Evolutionary conservation across 1,140 invertebrate species (phyloP).

Genomic region (Drosophila eugracilis): DNA sequence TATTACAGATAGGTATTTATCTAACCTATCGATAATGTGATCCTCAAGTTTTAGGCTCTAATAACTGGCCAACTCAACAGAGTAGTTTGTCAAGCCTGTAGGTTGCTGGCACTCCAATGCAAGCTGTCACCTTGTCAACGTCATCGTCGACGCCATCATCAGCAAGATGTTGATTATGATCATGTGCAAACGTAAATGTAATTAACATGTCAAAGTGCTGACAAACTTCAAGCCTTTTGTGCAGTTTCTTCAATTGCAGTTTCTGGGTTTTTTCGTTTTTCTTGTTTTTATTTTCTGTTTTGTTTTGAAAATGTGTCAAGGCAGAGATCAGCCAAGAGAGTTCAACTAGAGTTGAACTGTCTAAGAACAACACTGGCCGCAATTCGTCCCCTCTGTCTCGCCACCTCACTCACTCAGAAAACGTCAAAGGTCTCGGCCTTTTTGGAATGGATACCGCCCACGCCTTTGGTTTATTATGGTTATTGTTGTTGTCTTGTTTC

Average conservation of each 20-base stretch:
- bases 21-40: no score
- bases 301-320: constrained; percentile 61
- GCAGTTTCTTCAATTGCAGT: constrained; percentile 53
- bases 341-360: constrained; percentile 23
- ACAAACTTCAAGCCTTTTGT: constrained; percentile 64
- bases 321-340: constrained; percentile 46
- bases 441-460: constrained; percentile 8
- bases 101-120: constrained; percentile 34
- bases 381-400: no score
- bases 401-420: no score
- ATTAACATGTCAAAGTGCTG: constrained; percentile 74
- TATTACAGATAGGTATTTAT: no score
- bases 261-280: constrained; percentile 18
- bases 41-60: no score
- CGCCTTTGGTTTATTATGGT: constrained; percentile 30
- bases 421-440: constrained; percentile 52
- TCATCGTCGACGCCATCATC: constrained; percentile 30
- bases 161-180: constrained; percentile 43
- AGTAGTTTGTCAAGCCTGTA: constrained; percentile 24
- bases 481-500: no score
- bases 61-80: no score
- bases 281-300: constrained; percentile 1
- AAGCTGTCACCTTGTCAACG: constrained; percentile 51
- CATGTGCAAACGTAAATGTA: constrained; percentile 59
- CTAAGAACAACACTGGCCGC: constrained; percentile 43